Percentiles rank a stretch among this genome's conserved stretches.
These are phyloP conservation scores for Dryoscopus gambensis DNA, from an alignment of 2,113 vertebrate species.

Conservation along the genomic window DNA sequence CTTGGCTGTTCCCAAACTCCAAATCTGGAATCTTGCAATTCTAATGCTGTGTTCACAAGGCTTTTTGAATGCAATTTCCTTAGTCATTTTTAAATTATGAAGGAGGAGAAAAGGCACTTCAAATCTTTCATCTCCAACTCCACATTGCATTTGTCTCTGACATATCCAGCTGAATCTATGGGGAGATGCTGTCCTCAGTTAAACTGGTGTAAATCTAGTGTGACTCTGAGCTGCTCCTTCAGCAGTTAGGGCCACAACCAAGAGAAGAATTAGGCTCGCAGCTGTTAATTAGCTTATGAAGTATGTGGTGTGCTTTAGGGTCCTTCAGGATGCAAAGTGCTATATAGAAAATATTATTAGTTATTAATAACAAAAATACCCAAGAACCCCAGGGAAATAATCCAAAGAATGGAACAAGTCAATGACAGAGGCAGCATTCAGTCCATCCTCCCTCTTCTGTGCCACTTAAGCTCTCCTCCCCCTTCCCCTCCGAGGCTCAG, in stretches of 20 bases:
- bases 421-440: slow-evolving; percentile 40
- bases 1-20: background rate
- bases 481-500: background rate
- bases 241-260: background rate
- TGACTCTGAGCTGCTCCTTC: slow-evolving; percentile 30
- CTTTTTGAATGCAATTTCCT: slow-evolving; percentile 12
- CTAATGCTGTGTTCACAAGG: background rate
- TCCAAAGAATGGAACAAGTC: slow-evolving; percentile 19
- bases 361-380: slow-evolving; percentile 60
- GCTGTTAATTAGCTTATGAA: slow-evolving; percentile 58
- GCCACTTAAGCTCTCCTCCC: background rate
- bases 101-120: background rate
- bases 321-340: slow-evolving; percentile 27
- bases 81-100: slow-evolving; percentile 11
- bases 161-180: background rate
- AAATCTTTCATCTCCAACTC: background rate
- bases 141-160: background rate
- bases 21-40: background rate
- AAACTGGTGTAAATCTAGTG: slow-evolving; percentile 33
- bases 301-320: slow-evolving; percentile 48
- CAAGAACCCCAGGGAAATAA: slow-evolving; percentile 45
- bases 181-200: slow-evolving; percentile 7
- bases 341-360: slow-evolving; percentile 53
- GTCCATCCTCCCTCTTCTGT: background rate
- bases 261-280: background rate